phyloP scores from a whole-genome alignment of 2,888 invertebrate species.

The Uropetala carovei region DNA sequence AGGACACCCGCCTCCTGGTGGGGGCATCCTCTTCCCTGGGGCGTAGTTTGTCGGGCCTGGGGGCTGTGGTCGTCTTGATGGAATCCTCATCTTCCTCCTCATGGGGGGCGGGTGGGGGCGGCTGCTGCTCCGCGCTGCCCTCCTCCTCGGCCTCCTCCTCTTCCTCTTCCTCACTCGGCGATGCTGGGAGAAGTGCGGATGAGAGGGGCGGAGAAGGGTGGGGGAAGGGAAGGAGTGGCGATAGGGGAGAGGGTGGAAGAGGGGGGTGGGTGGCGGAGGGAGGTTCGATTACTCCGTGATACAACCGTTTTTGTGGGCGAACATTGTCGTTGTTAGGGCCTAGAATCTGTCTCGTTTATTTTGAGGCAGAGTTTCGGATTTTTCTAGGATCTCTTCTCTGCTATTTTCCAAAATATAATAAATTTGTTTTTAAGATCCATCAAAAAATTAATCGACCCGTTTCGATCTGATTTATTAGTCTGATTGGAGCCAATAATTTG shows the following conservation, averaged over 20 bases:
- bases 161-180: conserved; percentile 6
- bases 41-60: conserved; percentile 20
- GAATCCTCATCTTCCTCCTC: neutral
- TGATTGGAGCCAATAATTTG: too few relatives aligned
- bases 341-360: too few relatives aligned
- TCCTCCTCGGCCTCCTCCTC: conserved; percentile 41
- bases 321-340: too few relatives aligned
- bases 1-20: conserved; percentile 72
- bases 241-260: neutral
- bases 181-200: conserved; percentile 51
- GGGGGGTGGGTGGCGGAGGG: neutral
- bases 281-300: neutral
- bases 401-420: too few relatives aligned
- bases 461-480: too few relatives aligned
- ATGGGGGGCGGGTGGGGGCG: neutral
- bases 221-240: neutral
- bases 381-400: too few relatives aligned
- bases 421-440: too few relatives aligned
- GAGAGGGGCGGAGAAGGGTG: neutral
- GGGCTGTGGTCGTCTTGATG: neutral
- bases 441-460: too few relatives aligned
- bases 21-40: conserved; percentile 30
- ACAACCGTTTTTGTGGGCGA: too few relatives aligned
- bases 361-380: too few relatives aligned
- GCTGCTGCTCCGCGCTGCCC: neutral